Conservation (phyloP, 2,888 invertebrate species). For the Apamea epomidion region DNA sequence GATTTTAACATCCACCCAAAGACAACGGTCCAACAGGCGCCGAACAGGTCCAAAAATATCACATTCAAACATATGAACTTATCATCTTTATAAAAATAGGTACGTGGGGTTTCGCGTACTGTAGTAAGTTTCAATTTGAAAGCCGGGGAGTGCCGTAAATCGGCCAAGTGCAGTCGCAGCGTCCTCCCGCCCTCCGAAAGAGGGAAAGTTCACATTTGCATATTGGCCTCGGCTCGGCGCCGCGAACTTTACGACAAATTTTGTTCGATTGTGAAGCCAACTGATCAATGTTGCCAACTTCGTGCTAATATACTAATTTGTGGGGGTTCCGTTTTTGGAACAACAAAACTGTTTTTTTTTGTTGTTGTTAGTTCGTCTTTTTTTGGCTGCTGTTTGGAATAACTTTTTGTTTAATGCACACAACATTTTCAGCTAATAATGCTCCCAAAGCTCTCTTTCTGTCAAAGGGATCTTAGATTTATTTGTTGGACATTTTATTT, state of each 20-base stretch:
- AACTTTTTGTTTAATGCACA: background rate
- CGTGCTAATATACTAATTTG: constrained; percentile 54
- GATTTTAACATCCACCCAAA: background rate
- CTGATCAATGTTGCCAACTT: constrained; percentile 59
- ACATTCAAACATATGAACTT: constrained; percentile 6
- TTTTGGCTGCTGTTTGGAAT: background rate
- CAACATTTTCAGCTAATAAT: too few relatives aligned
- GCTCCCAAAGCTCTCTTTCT: background rate
- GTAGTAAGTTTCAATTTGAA: constrained; percentile 79
- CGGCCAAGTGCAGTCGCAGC: constrained; percentile 85
- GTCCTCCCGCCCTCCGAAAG: constrained; percentile 71
- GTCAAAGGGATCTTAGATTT: background rate
- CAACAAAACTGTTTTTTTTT: constrained; percentile 38
- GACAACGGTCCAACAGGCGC: background rate
- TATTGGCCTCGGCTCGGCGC: constrained; percentile 75
- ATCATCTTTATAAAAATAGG: constrained; percentile 47
- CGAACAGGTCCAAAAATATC: constrained; percentile 17
- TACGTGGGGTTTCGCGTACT: constrained; percentile 34
- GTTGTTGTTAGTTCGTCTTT: constrained; percentile 17
- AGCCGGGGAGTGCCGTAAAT: constrained; percentile 80
- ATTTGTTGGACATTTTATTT: background rate
- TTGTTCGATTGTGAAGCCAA: constrained; percentile 59
- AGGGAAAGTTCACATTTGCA: constrained; percentile 89
- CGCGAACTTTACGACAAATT: constrained; percentile 74
- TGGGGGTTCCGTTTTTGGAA: constrained; percentile 30